phyloP scores from a whole-genome alignment of 2,888 invertebrate genomes.

The Biston stratarius region DNA sequence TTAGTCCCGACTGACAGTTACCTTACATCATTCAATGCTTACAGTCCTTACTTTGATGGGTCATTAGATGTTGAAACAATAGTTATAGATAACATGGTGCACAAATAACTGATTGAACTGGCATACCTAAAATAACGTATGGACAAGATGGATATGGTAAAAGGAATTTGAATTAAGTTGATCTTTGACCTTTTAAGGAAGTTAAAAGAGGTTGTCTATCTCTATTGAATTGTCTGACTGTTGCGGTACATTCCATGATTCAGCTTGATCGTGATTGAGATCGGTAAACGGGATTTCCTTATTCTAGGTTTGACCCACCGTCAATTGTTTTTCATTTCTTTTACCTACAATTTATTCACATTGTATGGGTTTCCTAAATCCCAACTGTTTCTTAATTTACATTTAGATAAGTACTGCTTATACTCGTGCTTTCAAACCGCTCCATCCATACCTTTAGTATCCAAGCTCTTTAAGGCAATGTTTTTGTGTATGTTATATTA shows the following conservation, averaged over 20 bases:
- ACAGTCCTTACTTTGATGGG: conserved; percentile 3
- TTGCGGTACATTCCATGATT: conserved; percentile 13
- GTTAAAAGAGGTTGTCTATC: conserved; percentile 1
- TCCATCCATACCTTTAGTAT: neutral
- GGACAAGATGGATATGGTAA: neutral
- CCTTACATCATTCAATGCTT: conserved; percentile 11
- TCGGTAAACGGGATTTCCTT: conserved; percentile 25
- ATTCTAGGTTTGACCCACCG: conserved; percentile 15
- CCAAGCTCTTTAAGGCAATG: neutral
- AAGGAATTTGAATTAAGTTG: neutral
- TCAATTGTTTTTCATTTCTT: conserved; percentile 1
- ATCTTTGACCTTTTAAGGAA: neutral
- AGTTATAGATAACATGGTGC: neutral
- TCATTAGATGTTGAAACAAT: conserved; percentile 10
- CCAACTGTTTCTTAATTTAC: neutral
- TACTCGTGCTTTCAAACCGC: neutral
- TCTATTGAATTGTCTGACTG: conserved; percentile 1
- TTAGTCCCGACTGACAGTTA: conserved; percentile 12
- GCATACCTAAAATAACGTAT: neutral
- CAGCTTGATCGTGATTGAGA: conserved; percentile 12
- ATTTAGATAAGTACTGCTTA: neutral
- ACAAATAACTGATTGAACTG: neutral
- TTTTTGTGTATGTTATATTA: too few relatives aligned
- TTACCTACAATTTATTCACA: neutral
- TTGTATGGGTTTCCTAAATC: neutral